phyloP scores from a whole-genome alignment of 2,888 invertebrate species.

The Syrista parreyssii region DNA sequence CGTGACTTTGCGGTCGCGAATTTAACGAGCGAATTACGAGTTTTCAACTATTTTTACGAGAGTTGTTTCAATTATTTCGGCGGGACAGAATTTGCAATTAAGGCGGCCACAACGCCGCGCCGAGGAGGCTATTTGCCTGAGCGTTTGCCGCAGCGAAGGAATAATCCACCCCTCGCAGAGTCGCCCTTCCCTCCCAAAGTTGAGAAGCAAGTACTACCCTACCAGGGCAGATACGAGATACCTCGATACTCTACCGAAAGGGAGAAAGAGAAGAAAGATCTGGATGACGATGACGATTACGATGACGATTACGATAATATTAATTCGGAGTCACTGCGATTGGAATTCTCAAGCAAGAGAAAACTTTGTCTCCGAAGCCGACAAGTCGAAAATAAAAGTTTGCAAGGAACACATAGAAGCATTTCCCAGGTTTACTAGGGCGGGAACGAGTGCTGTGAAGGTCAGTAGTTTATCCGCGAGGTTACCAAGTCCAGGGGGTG shows the following conservation, averaged over 20 bases:
- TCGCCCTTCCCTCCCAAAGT: too few species aligned
- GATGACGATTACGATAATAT: too few species aligned
- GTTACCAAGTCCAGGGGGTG: constrained; percentile 14
- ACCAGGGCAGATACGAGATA: not conserved
- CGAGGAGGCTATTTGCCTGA: too few species aligned
- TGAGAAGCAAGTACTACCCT: too few species aligned
- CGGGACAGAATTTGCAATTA: constrained; percentile 62
- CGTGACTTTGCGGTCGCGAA: constrained; percentile 32
- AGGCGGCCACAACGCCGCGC: constrained; percentile 42
- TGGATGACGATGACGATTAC: too few species aligned
- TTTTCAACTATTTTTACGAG: constrained; percentile 66
- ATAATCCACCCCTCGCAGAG: too few species aligned
- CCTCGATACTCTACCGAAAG: constrained; percentile 18
- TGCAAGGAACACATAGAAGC: too few species aligned
- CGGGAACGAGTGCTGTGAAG: constrained; percentile 17
- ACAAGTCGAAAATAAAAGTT: too few species aligned
- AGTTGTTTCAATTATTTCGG: constrained; percentile 67
- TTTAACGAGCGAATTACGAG: constrained; percentile 64
- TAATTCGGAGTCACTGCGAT: too few species aligned
- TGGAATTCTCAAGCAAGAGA: too few species aligned
- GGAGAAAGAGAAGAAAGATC: constrained; percentile 14
- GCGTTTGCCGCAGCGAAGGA: too few species aligned
- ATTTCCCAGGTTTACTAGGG: not conserved
- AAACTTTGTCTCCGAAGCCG: too few species aligned
- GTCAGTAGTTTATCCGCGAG: constrained; percentile 43